A percentile compares a stretch with the other conserved stretches of the same genome.
Evolutionary conservation across 2,797 vertebrate genomes (phyloP).

Genomic region (Chaetophractus vellerosus): DNA sequence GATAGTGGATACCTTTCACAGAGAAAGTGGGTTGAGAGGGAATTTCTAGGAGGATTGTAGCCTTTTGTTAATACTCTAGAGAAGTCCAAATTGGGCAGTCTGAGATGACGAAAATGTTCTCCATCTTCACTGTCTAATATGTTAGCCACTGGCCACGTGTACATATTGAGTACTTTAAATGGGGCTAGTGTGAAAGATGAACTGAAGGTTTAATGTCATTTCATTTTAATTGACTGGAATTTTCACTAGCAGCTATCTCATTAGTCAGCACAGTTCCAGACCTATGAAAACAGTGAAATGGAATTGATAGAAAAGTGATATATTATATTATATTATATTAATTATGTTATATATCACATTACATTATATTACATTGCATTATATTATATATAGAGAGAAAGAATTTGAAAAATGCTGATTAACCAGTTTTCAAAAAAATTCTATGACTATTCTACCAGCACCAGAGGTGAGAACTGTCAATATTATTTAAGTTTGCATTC

Average conservation of each 20-base stretch:
- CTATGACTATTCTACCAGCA: accelerated
- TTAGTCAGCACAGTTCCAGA: neutral
- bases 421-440: neutral
- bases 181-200: too few species aligned
- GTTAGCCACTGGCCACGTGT: neutral
- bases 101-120: too few species aligned
- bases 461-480: too few species aligned
- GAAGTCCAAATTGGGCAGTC: neutral
- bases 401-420: neutral
- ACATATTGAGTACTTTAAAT: too few species aligned
- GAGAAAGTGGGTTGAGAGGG: neutral
- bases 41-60: neutral
- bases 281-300: too few species aligned
- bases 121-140: accelerated
- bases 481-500: neutral
- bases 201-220: neutral
- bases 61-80: neutral
- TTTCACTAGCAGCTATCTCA: neutral
- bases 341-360: too few species aligned
- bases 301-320: neutral
- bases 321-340: neutral
- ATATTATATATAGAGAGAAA: neutral
- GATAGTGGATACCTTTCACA: neutral
- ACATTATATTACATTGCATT: neutral
- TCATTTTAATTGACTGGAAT: neutral